Base-by-base conservation (phyloP, 2,888 invertebrate genomes). In the Cephus sareptanus region DNA sequence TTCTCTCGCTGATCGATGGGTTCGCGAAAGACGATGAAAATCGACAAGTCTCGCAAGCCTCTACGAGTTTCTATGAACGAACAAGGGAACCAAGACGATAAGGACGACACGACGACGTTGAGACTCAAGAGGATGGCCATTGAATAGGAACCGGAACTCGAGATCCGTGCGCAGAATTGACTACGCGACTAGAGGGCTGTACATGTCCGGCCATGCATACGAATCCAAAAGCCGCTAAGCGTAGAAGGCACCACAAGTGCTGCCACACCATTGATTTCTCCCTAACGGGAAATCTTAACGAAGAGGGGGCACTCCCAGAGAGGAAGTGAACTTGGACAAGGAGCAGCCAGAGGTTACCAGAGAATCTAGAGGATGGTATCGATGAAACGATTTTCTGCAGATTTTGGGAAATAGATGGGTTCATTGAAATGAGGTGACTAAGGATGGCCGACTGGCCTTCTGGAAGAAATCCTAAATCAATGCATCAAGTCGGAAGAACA, bases 61-160 rank as follows among this genome's bases (percentile, higher is more conserved):
- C 40, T 40, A 40, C 30, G 30, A 70, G 70, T 15, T 70, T 70
- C 70, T 33, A 70, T 15, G 15, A 40, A 40, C 15, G 40, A 15
- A 6, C 40, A 15, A 15, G 40, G 15, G 40, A 40, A 40, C 6
- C 40, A 15, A 15, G 40, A 33, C 30, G 70, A 70, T 70, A 30
- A 70, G 70, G 12, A 15, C 70, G 70, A 70, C 70, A 70, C 70
- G 70, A 70, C 13, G 15, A 30, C 31, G 70, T 33, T 30, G 30
- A 70, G 30, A 33, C 40, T 69, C 35, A 34, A 13, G 71, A 77
- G 69, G 23, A 69, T 74, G 34, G 68, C 77, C 80, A 82, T 85
- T 83, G 84, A 87, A 89, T 89, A 90, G 90, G 88, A 90, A 90
- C 90, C 90, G 90, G 90, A 90, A 90, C 89, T 86, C 83, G 79